These are phyloP conservation scores for Chromoteleia sp. DNA, from an alignment of 2,888 invertebrate genomes.

Conservation along the genomic window DNA sequence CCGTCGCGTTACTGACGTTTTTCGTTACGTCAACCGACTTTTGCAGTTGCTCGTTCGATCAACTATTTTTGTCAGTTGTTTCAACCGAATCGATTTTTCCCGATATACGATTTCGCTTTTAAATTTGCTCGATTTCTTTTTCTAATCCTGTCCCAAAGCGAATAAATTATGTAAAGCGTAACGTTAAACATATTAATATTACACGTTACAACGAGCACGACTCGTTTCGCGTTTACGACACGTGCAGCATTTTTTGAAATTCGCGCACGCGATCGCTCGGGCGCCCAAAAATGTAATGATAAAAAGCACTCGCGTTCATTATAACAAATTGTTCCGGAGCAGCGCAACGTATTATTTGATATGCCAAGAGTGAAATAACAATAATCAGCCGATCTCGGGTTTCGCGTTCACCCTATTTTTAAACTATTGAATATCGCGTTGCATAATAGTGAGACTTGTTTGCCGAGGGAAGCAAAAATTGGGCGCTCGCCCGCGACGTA, in stretches of 20 bases:
- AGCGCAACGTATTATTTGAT: conserved; percentile 40
- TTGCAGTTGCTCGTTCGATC: too few relatives aligned
- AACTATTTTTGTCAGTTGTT: too few relatives aligned
- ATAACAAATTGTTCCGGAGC: conserved; percentile 16
- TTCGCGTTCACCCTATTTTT: conserved; percentile 49
- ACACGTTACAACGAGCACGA: neutral
- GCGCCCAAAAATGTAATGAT: conserved; percentile 9
- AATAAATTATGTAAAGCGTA: too few relatives aligned
- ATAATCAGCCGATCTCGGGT: conserved; percentile 40
- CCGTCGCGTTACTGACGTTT: too few relatives aligned
- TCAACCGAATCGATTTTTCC: too few relatives aligned
- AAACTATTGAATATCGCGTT: conserved; percentile 56
- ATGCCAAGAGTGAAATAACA: conserved; percentile 31
- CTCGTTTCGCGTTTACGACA: conserved; percentile 13
- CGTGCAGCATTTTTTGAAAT: conserved; percentile 13
- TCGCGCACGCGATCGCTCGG: conserved; percentile 15
- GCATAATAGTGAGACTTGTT: conserved; percentile 58
- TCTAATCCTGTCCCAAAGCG: too few relatives aligned
- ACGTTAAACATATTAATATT: conserved; percentile 7
- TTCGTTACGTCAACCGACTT: too few relatives aligned
- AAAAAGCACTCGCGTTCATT: conserved; percentile 15
- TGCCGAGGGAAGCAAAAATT: conserved; percentile 56
- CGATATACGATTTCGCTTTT: too few relatives aligned
- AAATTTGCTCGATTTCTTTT: too few relatives aligned
- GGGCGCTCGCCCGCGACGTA: conserved; percentile 46